Evolutionary conservation across 2,888 invertebrate genomes (phyloP).

Genomic region (Sthenelais limicola): DNA sequence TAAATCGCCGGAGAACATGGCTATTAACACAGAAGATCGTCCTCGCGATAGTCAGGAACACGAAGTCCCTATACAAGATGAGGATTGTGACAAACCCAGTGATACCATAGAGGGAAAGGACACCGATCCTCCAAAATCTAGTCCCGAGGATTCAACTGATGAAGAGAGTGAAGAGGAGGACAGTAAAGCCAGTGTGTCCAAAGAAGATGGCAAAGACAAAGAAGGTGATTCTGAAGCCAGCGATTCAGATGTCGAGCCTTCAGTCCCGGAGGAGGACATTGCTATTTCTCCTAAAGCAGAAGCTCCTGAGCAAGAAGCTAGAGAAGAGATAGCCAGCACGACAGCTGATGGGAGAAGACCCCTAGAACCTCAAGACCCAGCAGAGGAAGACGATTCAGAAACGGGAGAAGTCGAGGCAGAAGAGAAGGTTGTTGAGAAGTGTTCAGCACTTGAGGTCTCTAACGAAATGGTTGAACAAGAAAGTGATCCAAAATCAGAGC

Average conservation of each 20-base stretch:
- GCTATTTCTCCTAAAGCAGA: neutral
- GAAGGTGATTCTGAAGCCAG: neutral
- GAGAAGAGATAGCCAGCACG: too few species aligned
- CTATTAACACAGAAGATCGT: too few species aligned
- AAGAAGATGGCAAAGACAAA: neutral
- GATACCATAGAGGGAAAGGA: neutral
- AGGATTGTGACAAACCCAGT: too few species aligned
- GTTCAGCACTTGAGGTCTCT: neutral
- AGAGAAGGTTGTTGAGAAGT: neutral
- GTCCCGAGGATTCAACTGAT: neutral
- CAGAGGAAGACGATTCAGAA: too few species aligned
- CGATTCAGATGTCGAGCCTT: neutral
- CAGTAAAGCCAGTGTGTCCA: too few species aligned
- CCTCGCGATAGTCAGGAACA: too few species aligned
- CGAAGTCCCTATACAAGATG: too few species aligned
- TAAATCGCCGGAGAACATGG: too few species aligned
- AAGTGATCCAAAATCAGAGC: neutral
- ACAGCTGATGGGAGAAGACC: too few species aligned
- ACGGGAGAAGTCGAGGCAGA: neutral
- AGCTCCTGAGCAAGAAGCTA: too few species aligned
- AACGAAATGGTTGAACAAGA: neutral
- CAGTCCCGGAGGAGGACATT: neutral
- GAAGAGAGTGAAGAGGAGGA: neutral
- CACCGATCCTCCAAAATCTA: neutral
- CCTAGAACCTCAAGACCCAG: too few species aligned